These are phyloP conservation scores for Andrena flavipes DNA, from an alignment of 2,888 invertebrate species.

Conservation along the genomic window DNA sequence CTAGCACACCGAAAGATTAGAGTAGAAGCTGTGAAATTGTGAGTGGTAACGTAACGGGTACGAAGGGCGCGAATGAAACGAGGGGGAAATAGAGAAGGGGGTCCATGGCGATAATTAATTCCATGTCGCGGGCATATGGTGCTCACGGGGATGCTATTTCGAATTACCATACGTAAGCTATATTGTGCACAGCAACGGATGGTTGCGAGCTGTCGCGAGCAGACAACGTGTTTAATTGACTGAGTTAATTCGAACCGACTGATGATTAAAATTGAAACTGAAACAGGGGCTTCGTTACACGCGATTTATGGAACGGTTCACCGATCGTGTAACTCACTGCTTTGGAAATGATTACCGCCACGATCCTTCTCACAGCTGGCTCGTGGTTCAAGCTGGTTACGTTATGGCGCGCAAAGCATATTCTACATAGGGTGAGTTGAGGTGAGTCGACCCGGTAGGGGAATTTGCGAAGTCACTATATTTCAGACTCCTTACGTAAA, in stretches of 20 bases:
- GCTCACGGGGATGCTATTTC: constrained; percentile 69
- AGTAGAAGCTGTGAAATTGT: constrained; percentile 21
- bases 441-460: too few species aligned
- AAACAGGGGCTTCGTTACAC: constrained; percentile 33
- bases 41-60: constrained; percentile 1
- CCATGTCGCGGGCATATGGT: constrained; percentile 72
- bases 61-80: constrained; percentile 30
- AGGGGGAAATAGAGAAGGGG: constrained; percentile 49
- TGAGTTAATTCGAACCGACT: constrained; percentile 64
- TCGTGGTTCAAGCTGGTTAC: too few species aligned
- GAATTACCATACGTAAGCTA: constrained; percentile 71
- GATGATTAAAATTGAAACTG: constrained; percentile 67
- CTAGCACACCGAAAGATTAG: too few species aligned
- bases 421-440: too few species aligned
- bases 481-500: too few species aligned
- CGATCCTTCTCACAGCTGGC: background rate
- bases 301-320: constrained; percentile 26
- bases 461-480: too few species aligned
- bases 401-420: too few species aligned
- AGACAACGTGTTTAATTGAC: constrained; percentile 72
- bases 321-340: background rate
- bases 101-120: constrained; percentile 70
- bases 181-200: constrained; percentile 60
- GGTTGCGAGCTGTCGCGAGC: constrained; percentile 65
- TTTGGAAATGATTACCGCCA: background rate